These are phyloP conservation scores for Siniperca undulata DNA, from an alignment of 2,797 vertebrate genomes.

Conservation along the genomic window DNA sequence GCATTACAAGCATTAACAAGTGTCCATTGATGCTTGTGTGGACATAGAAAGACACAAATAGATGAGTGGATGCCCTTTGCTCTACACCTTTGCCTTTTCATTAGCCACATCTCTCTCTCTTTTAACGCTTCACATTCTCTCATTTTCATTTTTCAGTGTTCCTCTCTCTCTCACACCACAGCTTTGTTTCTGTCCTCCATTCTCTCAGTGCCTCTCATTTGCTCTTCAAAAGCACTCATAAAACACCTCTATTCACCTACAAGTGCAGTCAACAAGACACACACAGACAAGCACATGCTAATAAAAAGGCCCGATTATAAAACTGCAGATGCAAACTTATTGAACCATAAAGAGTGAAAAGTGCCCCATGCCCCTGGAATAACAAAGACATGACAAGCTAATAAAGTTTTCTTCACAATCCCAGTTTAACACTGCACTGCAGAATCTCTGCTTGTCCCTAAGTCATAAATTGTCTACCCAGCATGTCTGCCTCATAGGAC, in stretches of 20 bases:
- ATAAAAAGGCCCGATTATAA: slow-evolving; percentile 54
- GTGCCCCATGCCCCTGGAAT: slow-evolving; percentile 16
- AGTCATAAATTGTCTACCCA: slow-evolving; percentile 3
- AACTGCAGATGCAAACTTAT: slow-evolving; percentile 45
- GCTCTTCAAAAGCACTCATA: slow-evolving; percentile 50
- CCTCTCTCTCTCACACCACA: not conserved
- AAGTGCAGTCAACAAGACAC: slow-evolving; percentile 40
- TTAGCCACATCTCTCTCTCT: slow-evolving; percentile 1
- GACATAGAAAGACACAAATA: slow-evolving; percentile 6
- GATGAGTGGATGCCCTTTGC: slow-evolving; percentile 18
- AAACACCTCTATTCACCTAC: slow-evolving; percentile 46
- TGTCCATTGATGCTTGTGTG: slow-evolving; percentile 18
- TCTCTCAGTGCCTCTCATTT: slow-evolving; percentile 29
- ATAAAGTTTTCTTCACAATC: slow-evolving; percentile 58
- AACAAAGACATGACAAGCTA: slow-evolving; percentile 40
- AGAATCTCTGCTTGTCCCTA: slow-evolving; percentile 28
- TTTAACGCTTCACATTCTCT: not conserved
- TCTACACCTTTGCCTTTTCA: slow-evolving; percentile 3
- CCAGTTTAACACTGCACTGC: slow-evolving; percentile 39
- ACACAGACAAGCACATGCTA: slow-evolving; percentile 22
- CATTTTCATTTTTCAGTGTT: not conserved
- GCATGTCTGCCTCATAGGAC: slow-evolving; percentile 14
- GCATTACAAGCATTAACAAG: slow-evolving; percentile 53
- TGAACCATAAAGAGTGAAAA: slow-evolving; percentile 40
- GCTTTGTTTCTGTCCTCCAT: not conserved